These are phyloP conservation scores for Venturia canescens DNA, from an alignment of 1,140 invertebrate species.

Conservation along the genomic window DNA sequence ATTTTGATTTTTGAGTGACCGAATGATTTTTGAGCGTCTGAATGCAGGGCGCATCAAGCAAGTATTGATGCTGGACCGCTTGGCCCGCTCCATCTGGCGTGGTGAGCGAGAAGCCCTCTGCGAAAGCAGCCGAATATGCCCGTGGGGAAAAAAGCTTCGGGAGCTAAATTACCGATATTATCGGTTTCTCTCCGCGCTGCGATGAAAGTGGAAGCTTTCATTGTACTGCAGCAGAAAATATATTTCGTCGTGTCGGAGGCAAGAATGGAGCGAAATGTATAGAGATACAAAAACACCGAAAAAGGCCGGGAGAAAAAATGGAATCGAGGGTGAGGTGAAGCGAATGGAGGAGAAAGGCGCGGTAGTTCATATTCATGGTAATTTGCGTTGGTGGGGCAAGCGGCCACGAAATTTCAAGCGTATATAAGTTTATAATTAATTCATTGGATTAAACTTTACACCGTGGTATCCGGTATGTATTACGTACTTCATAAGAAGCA, in stretches of 20 bases:
- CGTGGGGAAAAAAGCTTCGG: slow-evolving; percentile 15
- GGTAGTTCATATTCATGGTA: slow-evolving; percentile 63
- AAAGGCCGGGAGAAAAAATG: slow-evolving; percentile 41
- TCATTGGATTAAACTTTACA: slow-evolving; percentile 67
- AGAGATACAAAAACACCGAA: slow-evolving; percentile 10
- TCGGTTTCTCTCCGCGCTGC: not conserved
- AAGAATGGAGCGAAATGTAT: slow-evolving; percentile 1
- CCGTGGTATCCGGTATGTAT: slow-evolving; percentile 57
- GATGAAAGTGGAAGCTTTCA: slow-evolving; percentile 25
- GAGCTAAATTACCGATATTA: slow-evolving; percentile 47
- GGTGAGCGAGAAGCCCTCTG: not conserved
- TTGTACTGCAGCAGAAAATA: not conserved
- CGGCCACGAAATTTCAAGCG: slow-evolving; percentile 51
- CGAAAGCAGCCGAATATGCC: not conserved
- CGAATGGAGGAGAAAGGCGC: not conserved
- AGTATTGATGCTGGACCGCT: not conserved
- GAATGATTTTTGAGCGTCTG: too few species aligned
- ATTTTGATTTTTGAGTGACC: too few species aligned
- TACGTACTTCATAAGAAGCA: slow-evolving; percentile 37
- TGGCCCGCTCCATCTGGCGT: slow-evolving; percentile 1
- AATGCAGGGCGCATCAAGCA: too few species aligned
- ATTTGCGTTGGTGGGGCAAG: slow-evolving; percentile 51
- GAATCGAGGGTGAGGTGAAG: slow-evolving; percentile 3
- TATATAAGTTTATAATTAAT: slow-evolving; percentile 67
- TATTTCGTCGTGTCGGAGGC: slow-evolving; percentile 9